A percentile compares a stretch with the other conserved stretches of the same genome.
Conservation (phyloP, 2,797 vertebrate genomes). For the Smutsia gigantea region DNA sequence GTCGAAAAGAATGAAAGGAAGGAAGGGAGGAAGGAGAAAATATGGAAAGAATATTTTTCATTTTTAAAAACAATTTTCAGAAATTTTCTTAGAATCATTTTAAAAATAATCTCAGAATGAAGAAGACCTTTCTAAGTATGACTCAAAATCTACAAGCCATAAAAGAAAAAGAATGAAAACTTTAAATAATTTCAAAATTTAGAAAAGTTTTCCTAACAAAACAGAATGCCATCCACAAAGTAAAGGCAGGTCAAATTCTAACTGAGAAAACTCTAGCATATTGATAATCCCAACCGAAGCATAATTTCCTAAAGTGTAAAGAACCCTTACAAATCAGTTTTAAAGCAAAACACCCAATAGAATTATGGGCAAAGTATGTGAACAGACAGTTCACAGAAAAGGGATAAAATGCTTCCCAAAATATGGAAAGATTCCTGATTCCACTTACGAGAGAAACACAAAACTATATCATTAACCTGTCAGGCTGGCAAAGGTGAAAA, state of each 20-base stretch:
- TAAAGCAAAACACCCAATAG: background rate
- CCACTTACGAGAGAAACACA: background rate
- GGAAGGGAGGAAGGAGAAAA: background rate
- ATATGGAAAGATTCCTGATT: constrained; percentile 10
- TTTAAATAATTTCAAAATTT: background rate
- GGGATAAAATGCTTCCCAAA: constrained; percentile 20
- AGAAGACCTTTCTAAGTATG: background rate
- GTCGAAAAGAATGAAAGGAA: background rate
- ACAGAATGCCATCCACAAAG: background rate
- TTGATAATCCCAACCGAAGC: background rate
- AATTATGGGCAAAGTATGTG: background rate
- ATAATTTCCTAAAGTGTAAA: constrained; percentile 8
- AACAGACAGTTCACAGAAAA: constrained; percentile 15
- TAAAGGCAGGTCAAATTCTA: background rate
- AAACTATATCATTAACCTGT: background rate
- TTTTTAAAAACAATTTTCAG: background rate
- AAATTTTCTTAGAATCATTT: background rate
- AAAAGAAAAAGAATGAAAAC: background rate
- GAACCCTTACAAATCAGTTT: background rate
- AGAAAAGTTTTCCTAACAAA: background rate
- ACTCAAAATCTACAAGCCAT: background rate
- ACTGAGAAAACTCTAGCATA: background rate
- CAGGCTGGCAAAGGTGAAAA: background rate
- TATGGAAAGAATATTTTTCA: background rate
- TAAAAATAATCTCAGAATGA: background rate